phyloP scores from a whole-genome alignment of 1,140 invertebrate species.

The Mamestra configurata region DNA sequence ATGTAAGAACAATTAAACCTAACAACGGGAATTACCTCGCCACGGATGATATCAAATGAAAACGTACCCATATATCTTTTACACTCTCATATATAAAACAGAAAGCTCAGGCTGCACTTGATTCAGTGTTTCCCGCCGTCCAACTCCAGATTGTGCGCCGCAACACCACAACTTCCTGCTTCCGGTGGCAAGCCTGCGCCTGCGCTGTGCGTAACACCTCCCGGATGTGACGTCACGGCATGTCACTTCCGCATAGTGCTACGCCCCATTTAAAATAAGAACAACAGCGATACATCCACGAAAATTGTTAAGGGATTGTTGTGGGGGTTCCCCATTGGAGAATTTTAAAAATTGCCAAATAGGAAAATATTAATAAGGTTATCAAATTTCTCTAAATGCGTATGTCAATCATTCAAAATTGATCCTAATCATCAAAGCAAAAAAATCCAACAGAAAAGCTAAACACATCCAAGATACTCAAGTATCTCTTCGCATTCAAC shows the following conservation, averaged over 20 bases:
- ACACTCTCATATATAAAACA: constrained; percentile 80
- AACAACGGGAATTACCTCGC: constrained; percentile 60
- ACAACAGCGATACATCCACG: constrained; percentile 12
- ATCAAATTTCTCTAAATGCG: no score
- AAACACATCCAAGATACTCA: constrained; percentile 6
- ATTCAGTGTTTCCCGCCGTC: constrained; percentile 84
- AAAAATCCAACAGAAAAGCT: not conserved
- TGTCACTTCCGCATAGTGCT: constrained; percentile 62
- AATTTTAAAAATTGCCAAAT: no score
- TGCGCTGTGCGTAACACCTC: constrained; percentile 67
- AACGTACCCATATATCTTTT: constrained; percentile 78
- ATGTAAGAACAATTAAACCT: constrained; percentile 60
- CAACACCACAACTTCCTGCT: constrained; percentile 83
- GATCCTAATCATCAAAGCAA: not conserved
- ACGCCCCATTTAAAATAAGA: constrained; percentile 57
- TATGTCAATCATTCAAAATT: not conserved
- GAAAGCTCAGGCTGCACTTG: constrained; percentile 79
- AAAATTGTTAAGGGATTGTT: not conserved
- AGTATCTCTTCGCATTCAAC: constrained; percentile 19
- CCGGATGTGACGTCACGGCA: constrained; percentile 70
- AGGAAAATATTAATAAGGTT: no score
- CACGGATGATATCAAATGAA: constrained; percentile 69
- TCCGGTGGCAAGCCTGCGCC: constrained; percentile 76
- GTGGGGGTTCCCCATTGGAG: no score
- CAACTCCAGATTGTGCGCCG: constrained; percentile 84